Evolutionary conservation across 2,888 invertebrate species (phyloP), one percentile per base, ranked within the genome.

Genomic region (Himalopsyche japonica): DNA sequence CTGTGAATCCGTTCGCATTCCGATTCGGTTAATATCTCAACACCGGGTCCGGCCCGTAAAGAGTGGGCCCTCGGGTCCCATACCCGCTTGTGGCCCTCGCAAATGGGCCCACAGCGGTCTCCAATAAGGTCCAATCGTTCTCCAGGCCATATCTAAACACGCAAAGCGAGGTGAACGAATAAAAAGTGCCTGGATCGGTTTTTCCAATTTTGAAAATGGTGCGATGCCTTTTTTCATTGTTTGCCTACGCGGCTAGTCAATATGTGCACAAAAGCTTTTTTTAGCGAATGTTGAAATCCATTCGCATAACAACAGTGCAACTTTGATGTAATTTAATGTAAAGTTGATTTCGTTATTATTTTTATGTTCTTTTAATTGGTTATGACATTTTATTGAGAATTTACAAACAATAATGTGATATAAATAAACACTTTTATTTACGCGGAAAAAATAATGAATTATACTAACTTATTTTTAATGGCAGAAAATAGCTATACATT

Each of bases 101-200:
- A 43, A 76, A 64, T 57, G 80, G 80, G 57, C 80, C 80, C 80
- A 27, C 57, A 32, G 80, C 79, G 79, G 47, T 79, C 79, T 64
- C 77, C 82, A 82, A 82, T 82, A 82, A 82, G 49, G 76, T 43
- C 76, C 48, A 76, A 77, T 77, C 37, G 77, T 43, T 43, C 37
- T 77, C 20, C 34, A 34, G 37, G 34, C 77, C 77, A 43, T 77
- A 37, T 77, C 77, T 77, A 43, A 77, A 77, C 34, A 32, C 49
- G 80, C 57, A 80, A 80, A 80, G 70, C 57, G 80, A 80, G 80
- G 80, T 80, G 57, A 80, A 30, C 43, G 82, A 34, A 70, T 70
- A 70, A 70, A 70, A 70, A 70, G 70, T 70, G 81, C 34, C 57
- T 81, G 70, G 30, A 70, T 70, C 70, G 24, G 70, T 70, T 70